Evolutionary conservation across 2,888 invertebrate genomes (phyloP).

Genomic region (Zele albiditarsus): DNA sequence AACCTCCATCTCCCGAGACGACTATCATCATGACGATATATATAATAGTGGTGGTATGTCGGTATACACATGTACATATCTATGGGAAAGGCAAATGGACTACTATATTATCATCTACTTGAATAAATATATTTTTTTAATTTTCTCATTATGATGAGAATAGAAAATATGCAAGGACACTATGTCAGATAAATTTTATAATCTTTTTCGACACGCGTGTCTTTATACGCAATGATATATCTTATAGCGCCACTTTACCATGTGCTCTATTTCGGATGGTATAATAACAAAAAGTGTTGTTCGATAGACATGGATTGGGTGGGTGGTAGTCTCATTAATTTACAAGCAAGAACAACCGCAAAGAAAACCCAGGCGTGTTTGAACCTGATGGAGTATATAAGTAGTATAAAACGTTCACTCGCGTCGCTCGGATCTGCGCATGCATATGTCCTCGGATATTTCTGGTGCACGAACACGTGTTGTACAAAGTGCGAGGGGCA

Average conservation of each 20-base stretch:
- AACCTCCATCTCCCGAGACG: conserved; percentile 34
- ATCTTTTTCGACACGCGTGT: no score
- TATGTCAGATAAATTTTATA: no score
- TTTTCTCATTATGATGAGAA: no score
- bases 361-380: conserved; percentile 2
- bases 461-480: conserved; percentile 53
- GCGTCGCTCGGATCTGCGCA: conserved; percentile 13
- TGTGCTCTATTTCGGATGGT: background rate
- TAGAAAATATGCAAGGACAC: no score
- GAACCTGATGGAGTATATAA: background rate
- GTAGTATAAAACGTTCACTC: background rate
- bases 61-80: no score
- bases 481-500: conserved; percentile 47
- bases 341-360: conserved; percentile 36
- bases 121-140: no score
- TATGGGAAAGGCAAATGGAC: no score
- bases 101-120: no score
- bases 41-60: conserved; percentile 16
- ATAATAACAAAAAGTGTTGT: background rate
- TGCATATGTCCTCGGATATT: conserved; percentile 56
- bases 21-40: conserved; percentile 28
- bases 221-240: no score
- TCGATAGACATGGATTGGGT: background rate
- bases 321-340: conserved; percentile 44
- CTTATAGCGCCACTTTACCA: no score